Conservation (phyloP, 2,113 vertebrate genomes). For the Leptodactylus fuscus region DNA sequence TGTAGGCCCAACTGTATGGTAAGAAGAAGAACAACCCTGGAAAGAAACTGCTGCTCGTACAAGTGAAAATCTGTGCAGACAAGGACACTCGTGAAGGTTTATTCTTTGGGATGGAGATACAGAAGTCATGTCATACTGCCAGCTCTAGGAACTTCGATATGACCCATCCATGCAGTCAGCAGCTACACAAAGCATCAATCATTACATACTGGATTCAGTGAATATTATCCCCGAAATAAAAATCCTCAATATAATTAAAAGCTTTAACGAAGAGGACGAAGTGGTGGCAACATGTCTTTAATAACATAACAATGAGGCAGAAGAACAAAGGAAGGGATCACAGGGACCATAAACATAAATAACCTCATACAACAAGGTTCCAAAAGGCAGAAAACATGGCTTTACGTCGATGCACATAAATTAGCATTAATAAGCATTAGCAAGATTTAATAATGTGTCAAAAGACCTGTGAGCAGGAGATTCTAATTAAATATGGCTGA, state of each 20-base stretch:
- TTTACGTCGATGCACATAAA: slow-evolving; percentile 1
- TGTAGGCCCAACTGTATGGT: too few relatives aligned
- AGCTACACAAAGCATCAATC: not conserved
- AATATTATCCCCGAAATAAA: not conserved
- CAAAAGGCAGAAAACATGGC: not conserved
- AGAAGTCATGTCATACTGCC: not conserved
- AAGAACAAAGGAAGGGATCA: not conserved
- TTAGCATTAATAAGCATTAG: slow-evolving; percentile 25
- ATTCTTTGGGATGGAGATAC: not conserved
- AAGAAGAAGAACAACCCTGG: not conserved
- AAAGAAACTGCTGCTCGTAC: not conserved
- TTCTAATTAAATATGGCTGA: slow-evolving; percentile 35
- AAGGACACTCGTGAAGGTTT: not conserved
- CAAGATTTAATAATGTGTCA: slow-evolving; percentile 38
- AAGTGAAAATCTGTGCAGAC: not conserved
- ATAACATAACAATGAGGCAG: not conserved
- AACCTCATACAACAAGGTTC: too few relatives aligned
- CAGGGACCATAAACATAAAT: too few relatives aligned
- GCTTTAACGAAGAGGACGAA: not conserved
- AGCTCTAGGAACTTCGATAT: not conserved
- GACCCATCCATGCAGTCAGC: not conserved
- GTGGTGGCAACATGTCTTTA: not conserved
- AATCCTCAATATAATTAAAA: not conserved
- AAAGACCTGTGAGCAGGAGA: slow-evolving; percentile 18
- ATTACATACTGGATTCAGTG: not conserved